A percentile compares a stretch with the other conserved stretches of the same genome.
phyloP scores from a whole-genome alignment of 2,797 vertebrate species.

The Perdix hodgsoniae region DNA sequence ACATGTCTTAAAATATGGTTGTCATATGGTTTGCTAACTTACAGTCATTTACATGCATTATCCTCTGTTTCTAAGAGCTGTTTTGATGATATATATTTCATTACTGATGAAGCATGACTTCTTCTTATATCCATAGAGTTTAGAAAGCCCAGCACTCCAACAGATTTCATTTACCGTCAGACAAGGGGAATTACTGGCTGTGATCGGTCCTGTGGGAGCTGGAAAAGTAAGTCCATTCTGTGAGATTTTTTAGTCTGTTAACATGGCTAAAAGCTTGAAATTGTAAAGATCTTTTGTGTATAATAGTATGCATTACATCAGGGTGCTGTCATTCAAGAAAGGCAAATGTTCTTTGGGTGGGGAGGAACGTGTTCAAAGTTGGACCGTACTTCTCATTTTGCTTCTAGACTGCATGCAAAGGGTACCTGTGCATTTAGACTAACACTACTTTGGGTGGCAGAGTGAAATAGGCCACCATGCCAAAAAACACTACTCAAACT shows the following conservation, averaged over 20 bases:
- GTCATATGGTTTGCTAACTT: background rate
- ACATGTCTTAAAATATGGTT: background rate
- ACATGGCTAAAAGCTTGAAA: background rate
- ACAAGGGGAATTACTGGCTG: slow-evolving; percentile 87
- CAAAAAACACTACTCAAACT: background rate
- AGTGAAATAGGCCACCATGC: accelerated
- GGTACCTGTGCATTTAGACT: background rate
- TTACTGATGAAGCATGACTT: background rate
- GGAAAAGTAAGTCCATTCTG: slow-evolving; percentile 85
- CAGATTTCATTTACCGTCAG: slow-evolving; percentile 87
- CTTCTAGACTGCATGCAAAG: background rate
- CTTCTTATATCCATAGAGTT: slow-evolving; percentile 69
- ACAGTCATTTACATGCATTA: background rate
- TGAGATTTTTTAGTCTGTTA: background rate
- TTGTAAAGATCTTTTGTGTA: background rate
- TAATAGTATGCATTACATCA: background rate
- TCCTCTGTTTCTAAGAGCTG: background rate
- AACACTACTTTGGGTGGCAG: background rate
- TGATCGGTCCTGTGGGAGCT: slow-evolving; percentile 94
- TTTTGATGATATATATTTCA: background rate
- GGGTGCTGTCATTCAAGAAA: background rate
- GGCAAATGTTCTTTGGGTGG: accelerated
- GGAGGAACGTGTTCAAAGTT: background rate
- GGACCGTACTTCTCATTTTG: background rate
- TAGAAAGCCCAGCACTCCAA: slow-evolving; percentile 88